These are phyloP conservation scores for Paracyclopina nana DNA, from an alignment of 1,140 invertebrate species.

Conservation along the genomic window DNA sequence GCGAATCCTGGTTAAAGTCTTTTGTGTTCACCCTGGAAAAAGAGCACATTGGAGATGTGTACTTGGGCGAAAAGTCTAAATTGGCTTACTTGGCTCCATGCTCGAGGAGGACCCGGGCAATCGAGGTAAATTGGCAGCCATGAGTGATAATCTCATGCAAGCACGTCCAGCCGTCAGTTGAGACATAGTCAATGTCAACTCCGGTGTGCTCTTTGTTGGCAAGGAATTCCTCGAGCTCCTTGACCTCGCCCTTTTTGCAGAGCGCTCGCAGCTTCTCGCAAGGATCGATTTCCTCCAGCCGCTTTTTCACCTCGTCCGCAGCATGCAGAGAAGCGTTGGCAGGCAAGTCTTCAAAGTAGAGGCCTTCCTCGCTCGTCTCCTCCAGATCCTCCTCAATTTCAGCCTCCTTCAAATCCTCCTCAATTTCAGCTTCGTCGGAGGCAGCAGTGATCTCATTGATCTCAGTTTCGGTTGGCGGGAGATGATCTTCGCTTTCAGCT, in stretches of 20 bases:
- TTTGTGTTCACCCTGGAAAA: slow-evolving; percentile 9
- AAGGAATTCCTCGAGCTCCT: background rate
- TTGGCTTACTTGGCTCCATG: too few species aligned
- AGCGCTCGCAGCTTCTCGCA: slow-evolving; percentile 2
- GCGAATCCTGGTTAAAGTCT: background rate
- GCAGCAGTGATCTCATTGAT: too few species aligned
- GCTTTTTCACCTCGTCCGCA: background rate
- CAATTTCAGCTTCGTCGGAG: background rate
- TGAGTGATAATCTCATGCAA: slow-evolving; percentile 11
- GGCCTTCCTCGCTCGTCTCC: too few species aligned
- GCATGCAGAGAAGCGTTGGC: background rate
- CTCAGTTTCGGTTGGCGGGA: too few species aligned
- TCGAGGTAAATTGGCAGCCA: slow-evolving; percentile 3
- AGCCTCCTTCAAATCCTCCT: background rate
- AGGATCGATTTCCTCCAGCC: background rate
- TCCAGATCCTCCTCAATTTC: background rate
- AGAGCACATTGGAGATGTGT: too few species aligned
- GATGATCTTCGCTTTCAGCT: too few species aligned
- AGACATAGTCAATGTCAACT: background rate
- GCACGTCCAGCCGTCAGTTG: slow-evolving; percentile 7
- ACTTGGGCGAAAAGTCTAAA: too few species aligned
- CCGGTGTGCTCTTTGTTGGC: background rate
- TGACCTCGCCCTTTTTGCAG: slow-evolving; percentile 4
- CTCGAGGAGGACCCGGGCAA: slow-evolving; percentile 8
- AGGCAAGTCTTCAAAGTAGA: too few species aligned